Evolutionary conservation across 2,113 vertebrate genomes (phyloP), one percentile per base, ranked within the genome.

Genomic region (Puffinus mauretanicus): DNA sequence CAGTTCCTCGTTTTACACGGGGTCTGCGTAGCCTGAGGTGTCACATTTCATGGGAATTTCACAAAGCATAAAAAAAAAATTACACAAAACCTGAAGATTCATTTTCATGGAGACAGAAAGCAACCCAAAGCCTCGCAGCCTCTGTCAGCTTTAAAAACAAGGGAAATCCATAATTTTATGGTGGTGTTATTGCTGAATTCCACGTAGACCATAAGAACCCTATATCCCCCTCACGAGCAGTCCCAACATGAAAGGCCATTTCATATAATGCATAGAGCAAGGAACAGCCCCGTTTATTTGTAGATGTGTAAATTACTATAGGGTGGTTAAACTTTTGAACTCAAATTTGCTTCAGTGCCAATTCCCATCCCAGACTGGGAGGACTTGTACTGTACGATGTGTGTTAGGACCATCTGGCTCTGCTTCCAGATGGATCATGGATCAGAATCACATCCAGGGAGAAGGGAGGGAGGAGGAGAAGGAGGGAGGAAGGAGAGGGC

Each of bases 11-110:
- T 96, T 96, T 95, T 96, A 96, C 81, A 55, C 0, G 3, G 44
- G 60, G 71, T 73, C 75, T 92, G 61, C 61, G 84, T 34, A 88
- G 75, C 52, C 54, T 15, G 54, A 91, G 52, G 92, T 90, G 92
- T 93, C 88, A 90, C 27, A 84, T 97, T 97, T 94, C 96, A 97
- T 94, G 88, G 89, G 88, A 97, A 96, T 92, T 97, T 88, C 86
- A 95, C 62, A 73, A 83, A 86, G 76, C 65, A 80, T 76, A 40
- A 95, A 95, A 88, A 88, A 52, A 70, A 60, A 67, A 52, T 64
- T 86, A 86, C 72, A 84, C 55, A 64, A 65, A 88, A 61, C 60
- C 10, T 38, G 38, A 95, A 91, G 86, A 96, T 94, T 86, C 47
- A 91, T 97, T 96, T 97, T 91, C 92, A 88, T 44, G 42, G 55